Percentiles rank a stretch among this genome's conserved stretches.
phyloP scores from a whole-genome alignment of 2,888 invertebrate species.

The Tillus elongatus region DNA sequence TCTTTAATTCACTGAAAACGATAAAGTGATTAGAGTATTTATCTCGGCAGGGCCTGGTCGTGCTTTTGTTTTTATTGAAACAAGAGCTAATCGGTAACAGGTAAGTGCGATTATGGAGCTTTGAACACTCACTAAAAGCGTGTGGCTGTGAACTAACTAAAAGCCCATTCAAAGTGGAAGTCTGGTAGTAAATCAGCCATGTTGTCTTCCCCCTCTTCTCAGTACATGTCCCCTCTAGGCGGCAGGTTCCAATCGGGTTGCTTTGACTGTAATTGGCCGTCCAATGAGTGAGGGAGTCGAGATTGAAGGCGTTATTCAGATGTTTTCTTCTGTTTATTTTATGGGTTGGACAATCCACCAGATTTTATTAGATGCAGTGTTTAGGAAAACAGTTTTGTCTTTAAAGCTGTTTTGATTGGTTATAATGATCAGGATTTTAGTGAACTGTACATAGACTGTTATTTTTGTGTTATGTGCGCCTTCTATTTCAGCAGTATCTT shows the following conservation, averaged over 20 bases:
- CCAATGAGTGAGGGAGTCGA: conserved; percentile 31
- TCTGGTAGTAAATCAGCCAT: conserved; percentile 42
- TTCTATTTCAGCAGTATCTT: too few species aligned
- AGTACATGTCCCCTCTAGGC: conserved; percentile 24
- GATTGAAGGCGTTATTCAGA: conserved; percentile 32
- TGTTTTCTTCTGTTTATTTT: conserved; percentile 38
- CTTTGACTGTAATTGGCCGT: conserved; percentile 29
- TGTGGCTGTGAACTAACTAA: conserved; percentile 37
- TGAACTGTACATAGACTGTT: too few species aligned
- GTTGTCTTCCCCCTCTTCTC: conserved; percentile 35
- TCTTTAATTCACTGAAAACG: too few species aligned
- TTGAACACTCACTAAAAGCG: conserved; percentile 30
- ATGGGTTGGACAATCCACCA: conserved; percentile 39
- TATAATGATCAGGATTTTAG: too few species aligned
- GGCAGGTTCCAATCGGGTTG: conserved; percentile 29
- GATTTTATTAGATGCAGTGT: conserved; percentile 43
- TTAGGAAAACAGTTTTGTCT: conserved; percentile 41
- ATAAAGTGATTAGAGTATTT: too few species aligned
- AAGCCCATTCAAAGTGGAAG: conserved; percentile 22
- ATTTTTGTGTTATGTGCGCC: too few species aligned
- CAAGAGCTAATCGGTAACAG: conserved; percentile 19
- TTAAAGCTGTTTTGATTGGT: conserved; percentile 35
- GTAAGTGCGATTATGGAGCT: conserved; percentile 17
- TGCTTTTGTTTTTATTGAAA: too few species aligned
- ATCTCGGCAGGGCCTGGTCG: too few species aligned